Conservation (phyloP, 2,797 vertebrate species). For the Gephyroberyx darwinii region DNA sequence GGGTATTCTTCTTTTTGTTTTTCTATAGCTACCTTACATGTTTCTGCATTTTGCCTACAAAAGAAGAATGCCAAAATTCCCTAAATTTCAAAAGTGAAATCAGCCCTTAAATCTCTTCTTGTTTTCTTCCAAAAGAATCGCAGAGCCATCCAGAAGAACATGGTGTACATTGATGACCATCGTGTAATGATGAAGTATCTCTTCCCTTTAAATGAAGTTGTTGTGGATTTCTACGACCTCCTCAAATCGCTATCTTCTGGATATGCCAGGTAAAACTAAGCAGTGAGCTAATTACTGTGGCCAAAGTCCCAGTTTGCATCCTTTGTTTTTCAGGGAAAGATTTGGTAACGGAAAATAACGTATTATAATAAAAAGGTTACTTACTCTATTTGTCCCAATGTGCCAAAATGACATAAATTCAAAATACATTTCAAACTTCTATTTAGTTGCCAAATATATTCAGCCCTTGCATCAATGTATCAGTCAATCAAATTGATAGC, state of each 20-base stretch:
- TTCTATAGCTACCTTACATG: neutral
- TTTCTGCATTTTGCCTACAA: neutral
- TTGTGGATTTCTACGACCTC: slow-evolving; percentile 96
- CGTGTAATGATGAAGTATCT: slow-evolving; percentile 95
- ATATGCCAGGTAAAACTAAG: slow-evolving; percentile 90
- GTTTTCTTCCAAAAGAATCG: slow-evolving; percentile 78
- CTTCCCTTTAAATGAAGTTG: slow-evolving; percentile 95
- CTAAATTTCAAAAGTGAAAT: neutral
- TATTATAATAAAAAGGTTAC: neutral
- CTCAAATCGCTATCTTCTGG: slow-evolving; percentile 96
- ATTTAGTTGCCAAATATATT: no score
- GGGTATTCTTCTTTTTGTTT: neutral
- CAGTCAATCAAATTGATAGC: neutral
- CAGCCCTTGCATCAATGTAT: no score
- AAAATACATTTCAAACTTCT: no score
- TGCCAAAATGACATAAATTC: no score
- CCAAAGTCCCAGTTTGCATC: neutral
- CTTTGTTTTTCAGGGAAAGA: neutral
- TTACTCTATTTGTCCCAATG: no score
- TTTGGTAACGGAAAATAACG: neutral
- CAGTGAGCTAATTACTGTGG: neutral
- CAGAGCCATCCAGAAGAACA: slow-evolving; percentile 91
- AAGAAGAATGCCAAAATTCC: neutral
- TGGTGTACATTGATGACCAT: slow-evolving; percentile 92
- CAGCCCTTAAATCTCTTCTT: neutral